Percentiles rank a stretch among this genome's conserved stretches.
Conservation (phyloP, 2,888 invertebrate genomes). For the Notodonta dromedarius region DNA sequence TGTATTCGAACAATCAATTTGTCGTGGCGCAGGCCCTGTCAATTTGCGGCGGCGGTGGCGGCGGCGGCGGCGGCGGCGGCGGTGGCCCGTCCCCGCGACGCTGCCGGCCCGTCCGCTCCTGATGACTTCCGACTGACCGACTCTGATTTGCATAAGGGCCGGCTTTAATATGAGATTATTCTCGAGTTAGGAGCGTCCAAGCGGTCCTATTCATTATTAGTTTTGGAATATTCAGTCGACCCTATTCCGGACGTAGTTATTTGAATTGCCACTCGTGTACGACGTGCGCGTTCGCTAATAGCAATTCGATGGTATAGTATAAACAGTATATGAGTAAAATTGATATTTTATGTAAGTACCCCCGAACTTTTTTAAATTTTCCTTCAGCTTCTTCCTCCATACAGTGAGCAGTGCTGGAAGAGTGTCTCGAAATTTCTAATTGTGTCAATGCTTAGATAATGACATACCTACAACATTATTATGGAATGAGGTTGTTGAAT, state of each 20-base stretch:
- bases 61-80: slow-evolving; percentile 40
- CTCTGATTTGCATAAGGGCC: slow-evolving; percentile 80
- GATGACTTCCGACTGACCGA: slow-evolving; percentile 83
- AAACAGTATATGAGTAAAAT: background rate
- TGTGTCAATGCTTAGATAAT: too few species aligned
- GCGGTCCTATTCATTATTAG: slow-evolving; percentile 74
- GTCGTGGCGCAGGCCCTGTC: slow-evolving; percentile 59
- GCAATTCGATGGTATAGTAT: slow-evolving; percentile 32
- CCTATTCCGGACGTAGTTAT: slow-evolving; percentile 62
- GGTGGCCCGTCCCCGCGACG: slow-evolving; percentile 34
- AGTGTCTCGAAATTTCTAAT: too few species aligned
- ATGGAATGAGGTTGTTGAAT: background rate
- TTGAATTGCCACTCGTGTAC: slow-evolving; percentile 59
- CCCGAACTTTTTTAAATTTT: too few species aligned
- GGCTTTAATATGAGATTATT: slow-evolving; percentile 80
- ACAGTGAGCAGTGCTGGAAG: too few species aligned
- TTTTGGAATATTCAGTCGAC: slow-evolving; percentile 75
- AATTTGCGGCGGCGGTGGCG: slow-evolving; percentile 62
- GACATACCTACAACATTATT: too few species aligned
- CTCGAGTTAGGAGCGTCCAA: slow-evolving; percentile 69
- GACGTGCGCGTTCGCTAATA: slow-evolving; percentile 54
- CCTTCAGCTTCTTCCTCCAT: too few species aligned
- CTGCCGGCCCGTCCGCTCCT: slow-evolving; percentile 47
- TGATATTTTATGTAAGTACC: background rate
- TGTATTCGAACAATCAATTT: slow-evolving; percentile 74